phyloP scores from a whole-genome alignment of 2,113 vertebrate genomes.

The Lasiurus borealis region DNA sequence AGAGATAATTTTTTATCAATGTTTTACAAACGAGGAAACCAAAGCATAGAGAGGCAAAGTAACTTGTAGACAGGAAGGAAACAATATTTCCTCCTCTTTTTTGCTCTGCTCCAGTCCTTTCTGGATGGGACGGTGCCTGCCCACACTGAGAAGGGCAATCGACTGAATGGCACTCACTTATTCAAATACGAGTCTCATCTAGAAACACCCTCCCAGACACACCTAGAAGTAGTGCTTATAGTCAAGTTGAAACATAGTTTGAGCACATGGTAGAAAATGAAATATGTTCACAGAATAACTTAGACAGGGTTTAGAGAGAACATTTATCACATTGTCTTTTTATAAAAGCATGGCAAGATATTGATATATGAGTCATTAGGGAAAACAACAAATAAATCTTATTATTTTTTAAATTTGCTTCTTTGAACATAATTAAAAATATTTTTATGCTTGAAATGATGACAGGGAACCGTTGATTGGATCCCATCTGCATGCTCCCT shows the following conservation, averaged over 20 bases:
- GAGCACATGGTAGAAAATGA: not conserved
- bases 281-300: not conserved
- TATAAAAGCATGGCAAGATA: not conserved
- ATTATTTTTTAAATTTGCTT: constrained; percentile 5
- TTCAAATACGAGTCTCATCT: not conserved
- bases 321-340: not conserved
- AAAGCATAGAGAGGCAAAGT: not conserved
- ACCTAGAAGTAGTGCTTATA: not conserved
- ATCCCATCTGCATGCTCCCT: too few species aligned
- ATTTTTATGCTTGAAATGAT: not conserved
- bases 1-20: not conserved
- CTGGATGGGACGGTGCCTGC: not conserved
- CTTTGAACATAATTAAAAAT: not conserved
- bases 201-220: not conserved
- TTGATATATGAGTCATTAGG: not conserved
- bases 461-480: too few species aligned
- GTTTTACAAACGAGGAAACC: not conserved
- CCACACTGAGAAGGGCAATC: not conserved
- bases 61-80: not conserved
- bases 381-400: not conserved
- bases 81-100: not conserved
- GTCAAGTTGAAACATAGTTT: not conserved
- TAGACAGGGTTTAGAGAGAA: not conserved
- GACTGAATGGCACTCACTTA: not conserved
- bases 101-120: not conserved